Conservation (phyloP, 1,140 invertebrate species). For the Pseudoatta argentina region DNA sequence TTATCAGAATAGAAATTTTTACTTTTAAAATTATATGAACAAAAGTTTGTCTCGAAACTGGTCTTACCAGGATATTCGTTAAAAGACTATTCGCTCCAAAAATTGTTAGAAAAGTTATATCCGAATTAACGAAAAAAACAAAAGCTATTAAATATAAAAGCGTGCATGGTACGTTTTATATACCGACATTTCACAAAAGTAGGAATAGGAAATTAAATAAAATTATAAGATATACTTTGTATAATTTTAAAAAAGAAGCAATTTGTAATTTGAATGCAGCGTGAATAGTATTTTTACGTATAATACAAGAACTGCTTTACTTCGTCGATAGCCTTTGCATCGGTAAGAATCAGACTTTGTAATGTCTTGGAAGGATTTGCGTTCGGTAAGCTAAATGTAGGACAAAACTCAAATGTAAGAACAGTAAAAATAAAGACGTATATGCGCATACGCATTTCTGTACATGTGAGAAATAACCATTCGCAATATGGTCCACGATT, state of each 20-base stretch:
- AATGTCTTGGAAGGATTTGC: not conserved
- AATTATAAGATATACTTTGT: not conserved
- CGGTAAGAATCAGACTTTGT: not conserved
- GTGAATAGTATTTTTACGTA: not conserved
- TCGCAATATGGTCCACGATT: slow-evolving; percentile 66
- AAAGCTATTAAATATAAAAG: not conserved
- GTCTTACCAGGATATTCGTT: not conserved
- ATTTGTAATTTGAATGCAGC: not conserved
- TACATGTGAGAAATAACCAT: slow-evolving; percentile 64
- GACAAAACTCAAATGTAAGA: slow-evolving; percentile 7
- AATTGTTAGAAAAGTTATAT: not conserved
- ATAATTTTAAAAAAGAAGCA: not conserved
- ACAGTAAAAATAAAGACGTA: not conserved
- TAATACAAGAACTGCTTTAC: not conserved
- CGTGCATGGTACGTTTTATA: not conserved
- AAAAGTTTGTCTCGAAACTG: not conserved
- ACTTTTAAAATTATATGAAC: not conserved
- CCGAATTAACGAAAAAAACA: not conserved
- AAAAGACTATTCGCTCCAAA: not conserved
- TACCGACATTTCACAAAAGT: not conserved
- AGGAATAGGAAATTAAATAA: not conserved
- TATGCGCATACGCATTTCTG: not conserved
- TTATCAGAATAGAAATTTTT: not conserved
- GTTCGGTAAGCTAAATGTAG: slow-evolving; percentile 1
- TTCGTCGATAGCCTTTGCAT: not conserved